These are phyloP conservation scores for Drosophila trichaetosa DNA, from an alignment of 2,888 invertebrate species.

Conservation along the genomic window DNA sequence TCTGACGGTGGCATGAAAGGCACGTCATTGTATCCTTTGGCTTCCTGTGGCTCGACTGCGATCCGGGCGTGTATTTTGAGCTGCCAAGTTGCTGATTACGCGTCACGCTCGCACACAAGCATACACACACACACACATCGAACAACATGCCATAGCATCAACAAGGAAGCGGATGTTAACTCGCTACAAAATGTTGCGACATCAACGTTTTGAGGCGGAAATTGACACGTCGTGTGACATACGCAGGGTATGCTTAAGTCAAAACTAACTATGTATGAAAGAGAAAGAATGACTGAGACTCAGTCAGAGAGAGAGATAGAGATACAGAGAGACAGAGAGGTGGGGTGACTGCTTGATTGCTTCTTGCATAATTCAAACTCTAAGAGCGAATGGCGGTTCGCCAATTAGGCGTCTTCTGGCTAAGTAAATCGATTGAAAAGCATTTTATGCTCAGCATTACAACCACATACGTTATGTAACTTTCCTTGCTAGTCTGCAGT, in stretches of 20 bases:
- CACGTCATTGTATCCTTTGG: constrained; percentile 67
- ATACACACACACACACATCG: constrained; percentile 1
- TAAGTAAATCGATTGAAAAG: constrained; percentile 46
- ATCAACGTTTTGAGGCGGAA: constrained; percentile 71
- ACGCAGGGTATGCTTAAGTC: constrained; percentile 6
- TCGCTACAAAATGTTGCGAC: constrained; percentile 51
- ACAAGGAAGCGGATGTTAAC: constrained; percentile 46
- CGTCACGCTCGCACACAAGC: constrained; percentile 29
- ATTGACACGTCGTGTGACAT: constrained; percentile 58
- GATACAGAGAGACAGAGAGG: background rate
- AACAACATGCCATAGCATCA: constrained; percentile 49
- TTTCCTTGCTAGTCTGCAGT: constrained; percentile 8
- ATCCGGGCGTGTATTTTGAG: constrained; percentile 48
- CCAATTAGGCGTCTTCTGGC: constrained; percentile 46
- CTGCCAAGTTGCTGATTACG: constrained; percentile 75
- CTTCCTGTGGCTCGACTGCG: constrained; percentile 65
- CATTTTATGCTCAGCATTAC: constrained; percentile 14
- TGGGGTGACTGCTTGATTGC: constrained; percentile 44
- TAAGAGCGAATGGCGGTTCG: constrained; percentile 23
- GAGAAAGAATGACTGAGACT: background rate
- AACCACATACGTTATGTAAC: constrained; percentile 2
- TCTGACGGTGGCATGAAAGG: constrained; percentile 39
- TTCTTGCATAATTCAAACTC: constrained; percentile 62
- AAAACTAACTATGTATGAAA: background rate
- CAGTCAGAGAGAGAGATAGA: background rate